These are phyloP conservation scores for Gorsachius goisagi DNA, from an alignment of 2,113 vertebrate genomes.

Conservation along the genomic window DNA sequence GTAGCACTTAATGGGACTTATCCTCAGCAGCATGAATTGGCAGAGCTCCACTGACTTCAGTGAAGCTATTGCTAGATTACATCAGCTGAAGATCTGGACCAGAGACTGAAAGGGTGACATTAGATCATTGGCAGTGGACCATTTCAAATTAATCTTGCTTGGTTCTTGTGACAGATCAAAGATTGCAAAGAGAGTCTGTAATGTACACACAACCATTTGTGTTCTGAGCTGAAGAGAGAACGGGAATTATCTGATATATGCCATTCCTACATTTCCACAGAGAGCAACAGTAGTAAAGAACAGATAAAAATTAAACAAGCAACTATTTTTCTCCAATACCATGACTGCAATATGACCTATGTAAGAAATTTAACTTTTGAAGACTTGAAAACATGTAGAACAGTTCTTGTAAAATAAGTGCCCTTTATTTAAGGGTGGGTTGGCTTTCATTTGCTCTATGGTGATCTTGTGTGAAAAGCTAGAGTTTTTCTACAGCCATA, in stretches of 20 bases:
- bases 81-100: not conserved
- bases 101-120: not conserved
- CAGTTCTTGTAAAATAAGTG: not conserved
- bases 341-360: not conserved
- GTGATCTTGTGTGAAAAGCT: not conserved
- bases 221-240: not conserved
- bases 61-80: not conserved
- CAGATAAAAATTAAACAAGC: not conserved
- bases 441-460: not conserved
- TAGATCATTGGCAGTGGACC: not conserved
- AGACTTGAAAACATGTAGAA: not conserved
- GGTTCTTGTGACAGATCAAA: not conserved
- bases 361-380: not conserved
- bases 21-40: not conserved
- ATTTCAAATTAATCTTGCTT: not conserved
- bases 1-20: not conserved
- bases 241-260: not conserved
- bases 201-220: not conserved
- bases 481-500: not conserved
- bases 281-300: not conserved
- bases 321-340: not conserved
- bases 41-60: not conserved
- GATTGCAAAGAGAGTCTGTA: not conserved
- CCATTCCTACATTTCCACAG: not conserved
- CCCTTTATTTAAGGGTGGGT: not conserved